phyloP scores from a whole-genome alignment of 2,888 invertebrate genomes.

The Mystacides longicornis region DNA sequence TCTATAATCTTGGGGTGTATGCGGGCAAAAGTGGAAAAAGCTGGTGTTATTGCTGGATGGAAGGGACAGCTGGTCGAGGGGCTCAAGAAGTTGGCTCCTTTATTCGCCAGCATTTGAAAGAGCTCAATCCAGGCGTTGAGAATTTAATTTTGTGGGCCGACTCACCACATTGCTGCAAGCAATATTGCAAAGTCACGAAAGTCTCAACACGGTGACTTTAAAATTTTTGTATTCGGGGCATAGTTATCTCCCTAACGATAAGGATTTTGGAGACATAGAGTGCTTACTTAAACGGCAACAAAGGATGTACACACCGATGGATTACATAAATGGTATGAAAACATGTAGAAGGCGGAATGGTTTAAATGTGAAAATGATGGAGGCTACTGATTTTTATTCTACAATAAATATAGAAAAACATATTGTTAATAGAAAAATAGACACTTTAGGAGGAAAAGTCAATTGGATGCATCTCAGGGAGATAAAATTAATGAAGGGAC shows the following conservation, averaged over 20 bases:
- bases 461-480: not conserved
- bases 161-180: not conserved
- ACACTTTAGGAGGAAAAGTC: not conserved
- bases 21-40: slow-evolving; percentile 23
- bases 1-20: slow-evolving; percentile 28
- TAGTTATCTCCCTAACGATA: too few relatives aligned
- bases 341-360: not conserved
- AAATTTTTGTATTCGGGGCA: too few relatives aligned
- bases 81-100: slow-evolving; percentile 29
- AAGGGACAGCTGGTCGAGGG: slow-evolving; percentile 28
- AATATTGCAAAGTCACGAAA: not conserved
- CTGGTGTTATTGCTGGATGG: too few relatives aligned
- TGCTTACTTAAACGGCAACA: not conserved
- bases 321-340: not conserved
- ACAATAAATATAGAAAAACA: too few relatives aligned
- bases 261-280: not conserved
- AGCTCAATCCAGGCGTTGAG: slow-evolving; percentile 8
- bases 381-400: too few relatives aligned
- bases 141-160: slow-evolving; percentile 24
- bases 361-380: too few relatives aligned
- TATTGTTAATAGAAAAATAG: too few relatives aligned
- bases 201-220: too few relatives aligned
- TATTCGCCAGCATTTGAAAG: slow-evolving; percentile 25
- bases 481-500: not conserved
- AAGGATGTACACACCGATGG: not conserved